Base-by-base conservation (phyloP, 2,113 vertebrate species). In the Tachysurus vachellii region DNA sequence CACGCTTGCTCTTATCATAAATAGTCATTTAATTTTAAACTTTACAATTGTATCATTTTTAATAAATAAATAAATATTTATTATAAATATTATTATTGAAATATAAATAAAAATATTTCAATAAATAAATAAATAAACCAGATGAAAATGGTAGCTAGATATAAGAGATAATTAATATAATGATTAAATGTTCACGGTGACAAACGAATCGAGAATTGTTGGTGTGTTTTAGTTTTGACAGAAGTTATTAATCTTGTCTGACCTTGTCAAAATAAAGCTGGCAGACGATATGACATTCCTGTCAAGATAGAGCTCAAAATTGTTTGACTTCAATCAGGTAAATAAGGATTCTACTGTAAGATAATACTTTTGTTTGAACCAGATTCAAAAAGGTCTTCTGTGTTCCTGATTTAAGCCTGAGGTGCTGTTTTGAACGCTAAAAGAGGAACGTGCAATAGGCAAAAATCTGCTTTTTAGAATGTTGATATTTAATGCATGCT, bases 391-490 rank as follows among this genome's bases (percentile, higher is more conserved):
- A 81, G 5, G 19, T 26, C 50, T 71, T 21, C 11, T 3, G 36
- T 84, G 57, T 85, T 87, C 7, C 47, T 73, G 1, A 50, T 42
- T 44, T 17, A 17, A n/a, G 31, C 70, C 59, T 56, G 42, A 70
- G 64, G 9, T 36, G n/a, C 83, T 84, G 26, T 85, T 91, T 82
- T 86, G 53, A 77, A 91, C 87, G 85, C 80, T 81, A 87, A 91
- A 75, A 66, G 50, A 84, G 73, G 36, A 16, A 64, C 28, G 3
- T 76, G 59, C 44, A 53, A 57, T 59, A 77, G 75, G 59, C 62
- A 73, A 85, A 47, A 71, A 26, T 23, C 23, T 81, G 71, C 80
- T 77, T 53, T 89, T 80, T 73, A 54, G 84, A 79, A 77, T 47
- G 62, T 87, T 80, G 87, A 87, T 87, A 84, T 89, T 87, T 85